Percentiles rank a stretch among this genome's conserved stretches.
phyloP scores from a whole-genome alignment of 2,888 invertebrate species.

The Molanna angustata region DNA sequence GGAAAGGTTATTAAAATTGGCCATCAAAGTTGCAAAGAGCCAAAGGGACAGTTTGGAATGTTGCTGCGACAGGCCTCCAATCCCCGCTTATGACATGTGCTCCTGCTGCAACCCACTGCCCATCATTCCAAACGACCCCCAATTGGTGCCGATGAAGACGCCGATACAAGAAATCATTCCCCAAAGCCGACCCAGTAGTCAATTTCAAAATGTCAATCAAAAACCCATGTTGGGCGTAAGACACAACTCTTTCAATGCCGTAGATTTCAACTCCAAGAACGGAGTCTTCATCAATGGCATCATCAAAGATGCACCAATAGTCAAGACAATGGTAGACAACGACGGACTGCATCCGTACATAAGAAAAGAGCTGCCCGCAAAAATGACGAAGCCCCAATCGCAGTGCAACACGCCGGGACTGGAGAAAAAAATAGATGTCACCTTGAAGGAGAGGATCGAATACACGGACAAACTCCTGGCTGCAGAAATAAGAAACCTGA shows the following conservation, averaged over 20 bases:
- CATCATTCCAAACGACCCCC: constrained; percentile 8
- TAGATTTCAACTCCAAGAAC: constrained; percentile 23
- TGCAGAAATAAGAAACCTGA: constrained; percentile 50
- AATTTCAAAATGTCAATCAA: constrained; percentile 15
- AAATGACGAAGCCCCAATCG: constrained; percentile 39
- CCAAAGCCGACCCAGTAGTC: constrained; percentile 11
- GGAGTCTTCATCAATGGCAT: constrained; percentile 29
- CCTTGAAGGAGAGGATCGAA: constrained; percentile 50
- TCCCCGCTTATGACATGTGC: constrained; percentile 24
- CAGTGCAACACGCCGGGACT: constrained; percentile 32
- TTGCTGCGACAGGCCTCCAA: constrained; percentile 37
- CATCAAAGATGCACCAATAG: constrained; percentile 22
- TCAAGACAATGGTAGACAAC: constrained; percentile 10
- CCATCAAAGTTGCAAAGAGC: constrained; percentile 50
- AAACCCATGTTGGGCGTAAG: constrained; percentile 25
- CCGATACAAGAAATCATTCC: constrained; percentile 1
- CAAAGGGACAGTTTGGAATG: constrained; percentile 51
- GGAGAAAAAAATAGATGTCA: constrained; percentile 33
- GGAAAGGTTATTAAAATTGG: constrained; percentile 63
- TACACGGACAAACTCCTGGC: constrained; percentile 53
- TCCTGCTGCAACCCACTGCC: constrained; percentile 25
- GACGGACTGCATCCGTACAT: constrained; percentile 50
- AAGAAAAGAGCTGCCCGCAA: constrained; percentile 48
- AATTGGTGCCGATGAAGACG: constrained; percentile 2
- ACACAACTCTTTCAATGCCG: constrained; percentile 30